Percentiles rank a stretch among this genome's conserved stretches.
Conservation (phyloP, 2,113 vertebrate genomes). For the Monopterus albus region DNA sequence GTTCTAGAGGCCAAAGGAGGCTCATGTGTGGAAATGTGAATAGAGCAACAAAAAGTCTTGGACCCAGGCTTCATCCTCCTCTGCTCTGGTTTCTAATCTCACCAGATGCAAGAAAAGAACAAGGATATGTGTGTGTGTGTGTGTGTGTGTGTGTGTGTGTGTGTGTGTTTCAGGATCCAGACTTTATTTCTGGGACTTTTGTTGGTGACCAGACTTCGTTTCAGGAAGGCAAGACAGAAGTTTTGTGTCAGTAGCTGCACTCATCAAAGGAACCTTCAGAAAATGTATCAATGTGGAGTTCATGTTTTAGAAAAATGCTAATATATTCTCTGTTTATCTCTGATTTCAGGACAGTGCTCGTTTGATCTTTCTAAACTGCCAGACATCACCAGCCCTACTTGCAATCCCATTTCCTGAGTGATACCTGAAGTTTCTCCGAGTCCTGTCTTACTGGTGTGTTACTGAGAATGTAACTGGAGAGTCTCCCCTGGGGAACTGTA, state of each 20-base stretch:
- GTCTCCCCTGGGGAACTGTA: constrained; percentile 29
- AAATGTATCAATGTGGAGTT: constrained; percentile 34
- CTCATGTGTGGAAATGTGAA: constrained; percentile 59
- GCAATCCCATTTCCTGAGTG: constrained; percentile 50
- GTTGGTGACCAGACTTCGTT: constrained; percentile 47
- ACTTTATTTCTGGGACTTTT: constrained; percentile 25
- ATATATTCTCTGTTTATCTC: constrained; percentile 49
- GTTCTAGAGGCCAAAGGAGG: constrained; percentile 52
- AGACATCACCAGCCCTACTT: constrained; percentile 21
- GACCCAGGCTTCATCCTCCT: constrained; percentile 36
- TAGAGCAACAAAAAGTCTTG: constrained; percentile 39
- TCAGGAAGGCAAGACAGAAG: constrained; percentile 9
- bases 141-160: no score
- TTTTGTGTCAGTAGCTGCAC: constrained; percentile 21
- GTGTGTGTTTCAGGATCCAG: constrained; percentile 27
- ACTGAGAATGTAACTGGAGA: constrained; percentile 81
- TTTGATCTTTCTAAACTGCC: constrained; percentile 25
- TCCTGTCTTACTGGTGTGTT: constrained; percentile 19
- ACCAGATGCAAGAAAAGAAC: constrained; percentile 43
- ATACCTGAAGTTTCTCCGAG: constrained; percentile 56
- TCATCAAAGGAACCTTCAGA: constrained; percentile 21
- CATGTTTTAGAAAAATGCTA: constrained; percentile 39
- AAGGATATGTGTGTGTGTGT: constrained; percentile 44
- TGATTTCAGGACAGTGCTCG: constrained; percentile 68
- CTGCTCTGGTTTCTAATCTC: constrained; percentile 18